These are phyloP conservation scores for Ceratitis capitata DNA, from an alignment of 1,140 invertebrate species.

Conservation along the genomic window DNA sequence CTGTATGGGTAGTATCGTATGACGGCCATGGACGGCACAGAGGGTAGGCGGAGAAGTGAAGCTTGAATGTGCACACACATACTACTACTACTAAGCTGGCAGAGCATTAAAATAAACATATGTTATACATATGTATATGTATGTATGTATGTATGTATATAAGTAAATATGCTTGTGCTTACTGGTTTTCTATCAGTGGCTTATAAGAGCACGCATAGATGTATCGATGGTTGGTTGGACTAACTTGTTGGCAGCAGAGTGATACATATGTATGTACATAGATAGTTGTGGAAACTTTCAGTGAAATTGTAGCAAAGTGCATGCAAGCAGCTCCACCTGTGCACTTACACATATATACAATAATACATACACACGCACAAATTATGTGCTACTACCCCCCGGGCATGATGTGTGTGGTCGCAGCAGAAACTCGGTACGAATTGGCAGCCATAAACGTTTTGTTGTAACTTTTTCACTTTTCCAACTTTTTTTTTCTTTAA, in stretches of 20 bases:
- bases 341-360: neutral
- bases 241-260: no score
- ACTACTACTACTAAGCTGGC: neutral
- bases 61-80: slow-evolving; percentile 3
- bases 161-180: neutral
- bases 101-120: neutral
- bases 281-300: neutral
- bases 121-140: neutral
- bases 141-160: neutral
- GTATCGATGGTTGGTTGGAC: neutral
- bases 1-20: no score
- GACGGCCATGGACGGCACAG: neutral
- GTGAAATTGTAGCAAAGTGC: neutral
- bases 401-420: neutral
- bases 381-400: no score
- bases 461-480: neutral
- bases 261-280: neutral
- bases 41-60: neutral
- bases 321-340: neutral
- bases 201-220: neutral
- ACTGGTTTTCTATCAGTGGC: neutral
- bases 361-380: neutral
- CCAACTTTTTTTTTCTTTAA: neutral
- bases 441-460: neutral
- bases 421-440: neutral